Evolutionary conservation across 2,113 vertebrate species (phyloP).

Genomic region (Heterocephalus glaber): DNA sequence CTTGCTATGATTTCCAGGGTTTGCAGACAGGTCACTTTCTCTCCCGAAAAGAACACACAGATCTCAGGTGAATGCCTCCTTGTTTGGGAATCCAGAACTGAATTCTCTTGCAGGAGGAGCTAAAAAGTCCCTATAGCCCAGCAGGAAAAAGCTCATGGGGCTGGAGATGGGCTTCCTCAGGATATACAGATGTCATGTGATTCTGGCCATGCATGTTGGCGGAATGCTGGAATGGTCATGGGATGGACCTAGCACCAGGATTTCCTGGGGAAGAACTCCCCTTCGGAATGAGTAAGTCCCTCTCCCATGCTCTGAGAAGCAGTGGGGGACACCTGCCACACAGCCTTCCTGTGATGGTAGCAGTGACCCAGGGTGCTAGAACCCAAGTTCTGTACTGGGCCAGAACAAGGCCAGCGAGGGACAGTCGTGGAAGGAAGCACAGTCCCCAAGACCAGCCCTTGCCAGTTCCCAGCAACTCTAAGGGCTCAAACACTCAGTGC

Average conservation of each 20-base stretch:
- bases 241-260: not conserved
- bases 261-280: not conserved
- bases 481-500: slow-evolving; percentile 59
- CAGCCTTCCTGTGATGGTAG: not conserved
- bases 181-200: not conserved
- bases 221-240: rapidly evolving
- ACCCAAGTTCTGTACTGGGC: not conserved
- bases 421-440: not conserved
- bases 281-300: not conserved
- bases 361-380: not conserved
- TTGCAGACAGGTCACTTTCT: not conserved
- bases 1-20: not conserved
- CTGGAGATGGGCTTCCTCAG: not conserved
- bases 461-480: not conserved
- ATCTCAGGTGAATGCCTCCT: not conserved
- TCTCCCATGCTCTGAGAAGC: not conserved
- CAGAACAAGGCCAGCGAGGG: not conserved
- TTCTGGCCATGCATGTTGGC: rapidly evolving
- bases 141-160: not conserved
- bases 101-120: not conserved
- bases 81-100: not conserved
- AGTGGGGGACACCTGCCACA: not conserved
- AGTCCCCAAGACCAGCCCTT: not conserved
- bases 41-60: not conserved
- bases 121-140: not conserved